These are phyloP conservation scores for Eristalinus aeneus DNA, from an alignment of 2,888 invertebrate genomes.

Conservation along the genomic window DNA sequence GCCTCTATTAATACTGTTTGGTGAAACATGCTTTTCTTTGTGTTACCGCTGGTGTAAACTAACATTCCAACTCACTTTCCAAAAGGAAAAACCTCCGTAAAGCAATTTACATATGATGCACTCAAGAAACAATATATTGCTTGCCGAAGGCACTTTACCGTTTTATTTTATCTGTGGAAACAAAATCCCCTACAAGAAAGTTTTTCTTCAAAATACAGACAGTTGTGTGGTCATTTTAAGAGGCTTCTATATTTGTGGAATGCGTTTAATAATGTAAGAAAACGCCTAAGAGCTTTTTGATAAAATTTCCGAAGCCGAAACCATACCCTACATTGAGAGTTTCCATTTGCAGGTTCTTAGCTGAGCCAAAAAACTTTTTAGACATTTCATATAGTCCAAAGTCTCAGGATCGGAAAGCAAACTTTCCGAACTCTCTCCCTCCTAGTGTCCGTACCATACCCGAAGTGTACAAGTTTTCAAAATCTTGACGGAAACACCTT, in stretches of 20 bases:
- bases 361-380: neutral
- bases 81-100: no score
- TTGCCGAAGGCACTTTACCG: no score
- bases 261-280: neutral
- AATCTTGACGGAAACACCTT: neutral
- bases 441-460: neutral
- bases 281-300: neutral
- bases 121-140: no score
- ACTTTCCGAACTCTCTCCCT: neutral
- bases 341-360: neutral
- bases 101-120: no score
- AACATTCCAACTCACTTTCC: no score
- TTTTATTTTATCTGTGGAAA: no score
- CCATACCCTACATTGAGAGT: neutral
- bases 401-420: neutral
- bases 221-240: no score
- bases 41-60: no score
- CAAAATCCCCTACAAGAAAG: no score
- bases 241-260: neutral
- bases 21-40: no score
- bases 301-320: neutral
- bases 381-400: neutral
- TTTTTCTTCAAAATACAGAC: no score
- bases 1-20: no score
- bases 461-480: neutral